Evolutionary conservation across 1,140 invertebrate species (phyloP).

Genomic region (Pogonomyrmex barbatus): DNA sequence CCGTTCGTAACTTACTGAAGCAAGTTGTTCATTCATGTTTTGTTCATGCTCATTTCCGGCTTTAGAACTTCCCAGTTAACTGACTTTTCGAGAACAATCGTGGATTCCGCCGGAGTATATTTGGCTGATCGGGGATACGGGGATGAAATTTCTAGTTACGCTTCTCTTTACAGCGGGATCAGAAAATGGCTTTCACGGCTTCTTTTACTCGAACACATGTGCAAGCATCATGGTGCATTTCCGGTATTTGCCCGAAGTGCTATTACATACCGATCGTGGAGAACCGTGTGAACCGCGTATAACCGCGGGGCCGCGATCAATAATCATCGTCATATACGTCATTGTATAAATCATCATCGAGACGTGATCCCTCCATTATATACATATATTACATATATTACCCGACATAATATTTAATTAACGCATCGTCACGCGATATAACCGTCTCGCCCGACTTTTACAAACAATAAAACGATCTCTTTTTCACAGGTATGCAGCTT

Average conservation of each 20-base stretch:
- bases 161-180: constrained; percentile 52
- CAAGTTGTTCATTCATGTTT: not conserved
- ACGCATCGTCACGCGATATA: constrained; percentile 58
- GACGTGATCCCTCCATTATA: constrained; percentile 9
- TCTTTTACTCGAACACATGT: constrained; percentile 46
- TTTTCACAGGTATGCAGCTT: constrained; percentile 85
- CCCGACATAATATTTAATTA: constrained; percentile 54
- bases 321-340: constrained; percentile 64
- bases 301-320: constrained; percentile 36
- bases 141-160: constrained; percentile 43
- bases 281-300: not conserved
- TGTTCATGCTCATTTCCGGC: not conserved
- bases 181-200: constrained; percentile 63
- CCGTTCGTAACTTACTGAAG: not conserved
- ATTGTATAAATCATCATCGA: constrained; percentile 80
- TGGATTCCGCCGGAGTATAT: constrained; percentile 36
- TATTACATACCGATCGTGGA: constrained; percentile 14
- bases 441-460: constrained; percentile 62
- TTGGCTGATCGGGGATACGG: constrained; percentile 66
- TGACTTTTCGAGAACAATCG: not conserved
- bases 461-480: constrained; percentile 78
- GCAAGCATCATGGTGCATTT: constrained; percentile 25
- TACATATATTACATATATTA: constrained; percentile 46
- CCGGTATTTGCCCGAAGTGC: not conserved
- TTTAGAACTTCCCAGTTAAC: not conserved